A percentile compares a stretch with the other conserved stretches of the same genome.
Conservation (phyloP, 2,888 invertebrate species). For the Drosophila picticornis region DNA sequence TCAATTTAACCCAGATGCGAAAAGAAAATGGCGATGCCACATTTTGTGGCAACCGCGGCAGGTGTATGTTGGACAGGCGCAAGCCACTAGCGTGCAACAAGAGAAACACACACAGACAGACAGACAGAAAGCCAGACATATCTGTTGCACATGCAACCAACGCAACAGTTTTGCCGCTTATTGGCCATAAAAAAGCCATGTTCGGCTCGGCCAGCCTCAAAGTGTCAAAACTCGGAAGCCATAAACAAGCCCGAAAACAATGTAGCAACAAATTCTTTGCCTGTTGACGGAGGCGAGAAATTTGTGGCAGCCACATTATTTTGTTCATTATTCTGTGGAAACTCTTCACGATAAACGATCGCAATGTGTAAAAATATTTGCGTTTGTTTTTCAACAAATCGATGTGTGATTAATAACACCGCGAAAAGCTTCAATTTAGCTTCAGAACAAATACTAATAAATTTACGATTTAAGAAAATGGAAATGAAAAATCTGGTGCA, state of each 20-base stretch:
- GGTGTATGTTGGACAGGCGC: slow-evolving; percentile 4
- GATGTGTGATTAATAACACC: slow-evolving; percentile 27
- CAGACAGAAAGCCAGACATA: slow-evolving; percentile 49
- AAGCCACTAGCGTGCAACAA: not conserved
- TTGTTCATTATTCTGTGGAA: not conserved
- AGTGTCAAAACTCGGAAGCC: slow-evolving; percentile 57
- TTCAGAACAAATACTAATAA: not conserved
- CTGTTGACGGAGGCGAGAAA: slow-evolving; percentile 41
- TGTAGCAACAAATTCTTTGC: slow-evolving; percentile 23
- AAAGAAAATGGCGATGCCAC: slow-evolving; percentile 40
- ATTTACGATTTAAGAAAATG: not conserved
- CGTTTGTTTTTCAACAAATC: slow-evolving; percentile 20
- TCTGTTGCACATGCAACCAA: slow-evolving; percentile 71
- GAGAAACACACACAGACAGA: slow-evolving; percentile 20
- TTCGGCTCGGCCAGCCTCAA: slow-evolving; percentile 36
- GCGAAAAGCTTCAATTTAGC: slow-evolving; percentile 4
- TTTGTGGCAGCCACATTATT: not conserved
- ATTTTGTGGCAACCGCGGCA: slow-evolving; percentile 24
- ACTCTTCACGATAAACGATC: not conserved
- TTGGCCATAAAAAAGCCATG: slow-evolving; percentile 60
- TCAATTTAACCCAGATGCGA: slow-evolving; percentile 45
- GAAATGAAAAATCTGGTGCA: not conserved
- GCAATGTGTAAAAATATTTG: slow-evolving; percentile 6
- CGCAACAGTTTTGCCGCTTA: slow-evolving; percentile 58
- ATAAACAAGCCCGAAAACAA: slow-evolving; percentile 43